Evolutionary conservation across 35 echinoderm and acorn worm species (phyloP).

Genomic region (Lytechinus variegatus): DNA sequence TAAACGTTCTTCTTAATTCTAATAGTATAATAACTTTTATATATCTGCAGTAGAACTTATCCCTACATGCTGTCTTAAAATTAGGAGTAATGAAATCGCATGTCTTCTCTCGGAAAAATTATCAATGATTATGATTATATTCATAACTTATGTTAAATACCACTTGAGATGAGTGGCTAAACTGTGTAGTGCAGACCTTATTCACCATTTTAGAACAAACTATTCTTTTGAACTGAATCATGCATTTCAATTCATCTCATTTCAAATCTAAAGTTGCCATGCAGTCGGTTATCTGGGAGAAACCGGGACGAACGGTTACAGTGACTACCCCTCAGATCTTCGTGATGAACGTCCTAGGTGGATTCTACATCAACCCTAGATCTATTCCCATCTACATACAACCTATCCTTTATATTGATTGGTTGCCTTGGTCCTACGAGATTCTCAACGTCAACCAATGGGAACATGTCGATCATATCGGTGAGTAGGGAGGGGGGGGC

Average conservation of each 20-base stretch:
- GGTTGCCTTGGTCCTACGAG: conserved; percentile 39
- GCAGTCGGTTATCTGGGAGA: conserved; percentile 46
- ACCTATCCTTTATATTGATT: conserved; percentile 4
- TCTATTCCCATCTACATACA: neutral
- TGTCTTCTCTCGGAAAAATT: too few species aligned
- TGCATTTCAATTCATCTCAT: neutral
- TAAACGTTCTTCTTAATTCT: too few species aligned
- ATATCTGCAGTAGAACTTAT: too few species aligned
- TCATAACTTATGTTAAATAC: too few species aligned
- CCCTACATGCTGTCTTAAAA: too few species aligned
- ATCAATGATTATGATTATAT: too few species aligned
- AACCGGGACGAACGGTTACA: neutral
- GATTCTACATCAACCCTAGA: conserved; percentile 49
- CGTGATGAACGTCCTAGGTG: conserved; percentile 40
- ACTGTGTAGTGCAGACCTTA: too few species aligned
- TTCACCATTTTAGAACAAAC: neutral
- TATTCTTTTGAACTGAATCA: neutral
- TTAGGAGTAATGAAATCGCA: too few species aligned
- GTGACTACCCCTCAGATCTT: conserved; percentile 35
- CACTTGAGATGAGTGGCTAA: too few species aligned
- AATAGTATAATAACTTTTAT: too few species aligned
- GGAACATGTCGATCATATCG: neutral
- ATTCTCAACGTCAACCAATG: conserved; percentile 38
- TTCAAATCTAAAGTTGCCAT: conserved; percentile 14
- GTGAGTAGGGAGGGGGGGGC: neutral